phyloP scores from a whole-genome alignment of 2,888 invertebrate genomes.

The Drosophila setosimentum region DNA sequence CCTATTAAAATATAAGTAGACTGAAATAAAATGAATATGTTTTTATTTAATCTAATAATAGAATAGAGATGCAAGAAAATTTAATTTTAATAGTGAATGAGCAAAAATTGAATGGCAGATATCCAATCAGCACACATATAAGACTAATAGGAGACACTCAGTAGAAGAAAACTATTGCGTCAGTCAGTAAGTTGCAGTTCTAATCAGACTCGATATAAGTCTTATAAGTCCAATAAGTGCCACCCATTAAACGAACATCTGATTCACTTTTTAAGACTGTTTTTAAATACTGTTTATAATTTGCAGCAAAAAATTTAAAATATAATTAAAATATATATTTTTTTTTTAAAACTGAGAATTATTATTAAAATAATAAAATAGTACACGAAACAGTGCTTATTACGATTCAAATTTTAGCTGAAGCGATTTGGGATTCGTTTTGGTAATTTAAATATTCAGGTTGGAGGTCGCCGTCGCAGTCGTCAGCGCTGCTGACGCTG shows the following conservation, averaged over 20 bases:
- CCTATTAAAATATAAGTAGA: too few relatives aligned
- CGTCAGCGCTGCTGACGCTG: conserved; percentile 21
- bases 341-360: neutral
- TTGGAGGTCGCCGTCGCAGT: conserved; percentile 42
- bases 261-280: neutral
- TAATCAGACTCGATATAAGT: neutral
- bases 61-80: too few relatives aligned
- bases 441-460: conserved; percentile 7
- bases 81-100: too few relatives aligned
- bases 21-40: too few relatives aligned
- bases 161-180: neutral
- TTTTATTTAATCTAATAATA: too few relatives aligned
- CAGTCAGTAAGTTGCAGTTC: neutral
- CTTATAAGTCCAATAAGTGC: neutral
- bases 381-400: neutral
- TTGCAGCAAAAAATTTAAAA: neutral
- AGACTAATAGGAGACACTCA: neutral
- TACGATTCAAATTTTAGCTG: neutral
- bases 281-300: neutral
- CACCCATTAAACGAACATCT: neutral
- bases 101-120: neutral
- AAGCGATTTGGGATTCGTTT: conserved; percentile 4
- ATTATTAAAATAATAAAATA: neutral
- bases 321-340: too few relatives aligned
- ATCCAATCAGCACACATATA: neutral